These are phyloP conservation scores for Leptopilina drosophilae DNA, from an alignment of 2,888 invertebrate genomes.

Conservation along the genomic window DNA sequence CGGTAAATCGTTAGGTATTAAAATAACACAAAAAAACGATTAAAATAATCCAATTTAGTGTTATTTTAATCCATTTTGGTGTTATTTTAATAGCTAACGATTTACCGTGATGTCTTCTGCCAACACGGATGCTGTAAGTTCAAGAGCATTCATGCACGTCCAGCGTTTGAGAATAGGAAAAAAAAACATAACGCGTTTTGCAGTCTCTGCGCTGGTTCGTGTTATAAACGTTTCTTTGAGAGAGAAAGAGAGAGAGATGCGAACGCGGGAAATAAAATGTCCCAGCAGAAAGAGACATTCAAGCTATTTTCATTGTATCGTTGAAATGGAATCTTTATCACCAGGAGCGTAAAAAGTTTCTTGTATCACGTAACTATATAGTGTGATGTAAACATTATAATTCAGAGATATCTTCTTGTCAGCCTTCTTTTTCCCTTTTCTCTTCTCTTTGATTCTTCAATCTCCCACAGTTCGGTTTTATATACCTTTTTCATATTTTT, in stretches of 20 bases:
- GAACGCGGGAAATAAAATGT: conserved; percentile 20
- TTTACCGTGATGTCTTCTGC: background rate
- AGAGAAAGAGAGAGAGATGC: conserved; percentile 46
- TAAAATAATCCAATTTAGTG: too few relatives aligned
- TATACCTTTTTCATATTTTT: background rate
- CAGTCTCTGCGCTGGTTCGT: conserved; percentile 47
- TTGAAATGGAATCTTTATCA: conserved; percentile 34
- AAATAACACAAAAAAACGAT: too few relatives aligned
- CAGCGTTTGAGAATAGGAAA: conserved; percentile 11
- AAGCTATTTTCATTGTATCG: conserved; percentile 32
- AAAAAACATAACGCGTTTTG: conserved; percentile 53
- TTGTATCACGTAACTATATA: background rate
- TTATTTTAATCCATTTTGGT: too few relatives aligned
- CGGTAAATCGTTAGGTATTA: too few relatives aligned
- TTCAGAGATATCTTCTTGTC: conserved; percentile 39
- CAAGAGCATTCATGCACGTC: conserved; percentile 40
- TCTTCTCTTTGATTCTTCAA: background rate
- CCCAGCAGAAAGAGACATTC: conserved; percentile 16
- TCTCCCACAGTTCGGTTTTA: background rate
- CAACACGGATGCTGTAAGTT: background rate
- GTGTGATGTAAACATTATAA: conserved; percentile 35
- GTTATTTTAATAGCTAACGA: too few relatives aligned
- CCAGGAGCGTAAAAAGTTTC: conserved; percentile 26
- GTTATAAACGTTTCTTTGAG: conserved; percentile 53
- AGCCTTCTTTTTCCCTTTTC: conserved; percentile 32